These are phyloP conservation scores for Ophion obscuratus DNA, from an alignment of 2,888 invertebrate species.

Conservation along the genomic window DNA sequence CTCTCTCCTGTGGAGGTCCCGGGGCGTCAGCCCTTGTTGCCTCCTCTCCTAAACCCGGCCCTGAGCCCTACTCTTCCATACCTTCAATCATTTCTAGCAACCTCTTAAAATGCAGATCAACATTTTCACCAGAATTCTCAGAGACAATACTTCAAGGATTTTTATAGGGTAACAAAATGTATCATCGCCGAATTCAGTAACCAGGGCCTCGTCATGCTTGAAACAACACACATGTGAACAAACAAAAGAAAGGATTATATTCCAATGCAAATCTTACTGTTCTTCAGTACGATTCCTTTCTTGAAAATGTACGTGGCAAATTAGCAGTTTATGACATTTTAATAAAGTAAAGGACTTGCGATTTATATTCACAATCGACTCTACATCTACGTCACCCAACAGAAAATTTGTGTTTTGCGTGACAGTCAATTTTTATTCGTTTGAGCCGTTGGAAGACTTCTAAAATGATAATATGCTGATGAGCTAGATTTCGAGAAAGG, in stretches of 20 bases:
- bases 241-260: no score
- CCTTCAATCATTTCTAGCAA: not conserved
- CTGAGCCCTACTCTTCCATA: not conserved
- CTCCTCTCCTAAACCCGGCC: no score
- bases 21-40: no score
- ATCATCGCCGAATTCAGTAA: not conserved
- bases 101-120: not conserved
- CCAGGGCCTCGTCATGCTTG: no score
- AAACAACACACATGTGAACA: no score
- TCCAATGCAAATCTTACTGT: no score
- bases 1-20: no score
- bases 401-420: constrained; percentile 29
- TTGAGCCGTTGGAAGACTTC: constrained; percentile 33
- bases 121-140: not conserved
- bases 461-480: constrained; percentile 50
- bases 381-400: not conserved
- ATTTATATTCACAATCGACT: not conserved
- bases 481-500: constrained; percentile 49
- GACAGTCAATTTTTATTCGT: constrained; percentile 34
- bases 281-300: no score
- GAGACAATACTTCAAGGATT: not conserved
- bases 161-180: not conserved
- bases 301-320: no score
- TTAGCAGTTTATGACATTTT: no score
- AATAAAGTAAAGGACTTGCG: no score